phyloP scores from a whole-genome alignment of 2,888 invertebrate species.

The Cloeon dipterum region DNA sequence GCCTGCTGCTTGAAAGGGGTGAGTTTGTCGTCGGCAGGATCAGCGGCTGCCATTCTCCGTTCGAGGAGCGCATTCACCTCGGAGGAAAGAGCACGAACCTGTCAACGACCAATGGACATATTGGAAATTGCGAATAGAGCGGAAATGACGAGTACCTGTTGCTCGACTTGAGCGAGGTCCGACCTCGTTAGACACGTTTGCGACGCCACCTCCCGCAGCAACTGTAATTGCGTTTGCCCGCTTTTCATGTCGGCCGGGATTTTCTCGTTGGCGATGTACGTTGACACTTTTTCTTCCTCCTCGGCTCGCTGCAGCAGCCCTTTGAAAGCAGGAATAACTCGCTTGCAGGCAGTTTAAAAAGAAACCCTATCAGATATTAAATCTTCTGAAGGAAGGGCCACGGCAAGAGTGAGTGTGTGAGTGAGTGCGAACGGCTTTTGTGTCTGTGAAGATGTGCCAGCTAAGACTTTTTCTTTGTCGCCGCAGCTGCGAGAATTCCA shows the following conservation, averaged over 20 bases:
- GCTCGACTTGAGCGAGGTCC: not conserved
- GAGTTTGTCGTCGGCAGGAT: constrained; percentile 37
- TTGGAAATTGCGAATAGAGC: too few species aligned
- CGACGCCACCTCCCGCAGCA: not conserved
- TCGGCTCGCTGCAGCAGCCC: constrained; percentile 1
- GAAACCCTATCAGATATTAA: too few species aligned
- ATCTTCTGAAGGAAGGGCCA: too few species aligned
- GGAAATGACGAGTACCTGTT: too few species aligned
- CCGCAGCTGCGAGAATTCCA: too few species aligned
- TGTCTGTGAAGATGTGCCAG: too few species aligned
- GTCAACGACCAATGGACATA: too few species aligned
- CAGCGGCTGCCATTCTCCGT: constrained; percentile 1
- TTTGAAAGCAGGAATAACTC: too few species aligned
- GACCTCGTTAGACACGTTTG: not conserved
- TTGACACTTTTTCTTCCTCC: not conserved
- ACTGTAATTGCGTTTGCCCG: not conserved
- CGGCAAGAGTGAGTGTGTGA: too few species aligned
- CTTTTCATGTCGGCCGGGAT: not conserved
- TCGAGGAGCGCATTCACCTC: not conserved
- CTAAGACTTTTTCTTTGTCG: too few species aligned
- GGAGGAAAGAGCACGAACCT: not conserved
- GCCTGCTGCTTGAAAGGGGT: constrained; percentile 72
- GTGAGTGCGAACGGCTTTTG: too few species aligned
- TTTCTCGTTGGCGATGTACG: not conserved
- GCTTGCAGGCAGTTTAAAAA: too few species aligned